A percentile compares a stretch with the other conserved stretches of the same genome.
Conservation (phyloP, 2,888 invertebrate species). For the Liodrosophila aerea region DNA sequence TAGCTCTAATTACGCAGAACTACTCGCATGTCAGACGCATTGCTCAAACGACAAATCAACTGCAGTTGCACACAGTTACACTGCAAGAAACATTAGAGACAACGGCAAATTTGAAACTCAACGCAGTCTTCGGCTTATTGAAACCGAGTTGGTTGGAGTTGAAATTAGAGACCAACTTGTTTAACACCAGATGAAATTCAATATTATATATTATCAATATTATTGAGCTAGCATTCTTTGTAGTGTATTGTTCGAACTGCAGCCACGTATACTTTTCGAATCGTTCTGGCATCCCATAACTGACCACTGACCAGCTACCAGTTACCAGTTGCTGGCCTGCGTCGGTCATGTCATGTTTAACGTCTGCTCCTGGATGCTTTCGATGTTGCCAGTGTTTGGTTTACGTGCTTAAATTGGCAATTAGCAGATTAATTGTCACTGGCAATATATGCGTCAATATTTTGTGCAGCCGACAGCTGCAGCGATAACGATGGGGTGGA, state of each 20-base stretch:
- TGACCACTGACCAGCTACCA: no score
- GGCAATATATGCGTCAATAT: slow-evolving; percentile 76
- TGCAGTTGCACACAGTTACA: slow-evolving; percentile 37
- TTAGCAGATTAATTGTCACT: slow-evolving; percentile 77
- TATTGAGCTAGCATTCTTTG: no score
- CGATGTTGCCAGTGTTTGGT: slow-evolving; percentile 65
- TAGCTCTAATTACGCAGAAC: slow-evolving; percentile 64
- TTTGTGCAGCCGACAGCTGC: slow-evolving; percentile 62
- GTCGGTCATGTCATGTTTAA: slow-evolving; percentile 8
- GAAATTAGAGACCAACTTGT: no score
- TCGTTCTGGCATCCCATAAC: slow-evolving; percentile 44
- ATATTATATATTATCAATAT: no score
- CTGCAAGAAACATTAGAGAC: not conserved
- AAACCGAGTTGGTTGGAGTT: no score
- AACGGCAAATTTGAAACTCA: no score
- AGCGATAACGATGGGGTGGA: no score
- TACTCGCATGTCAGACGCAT: slow-evolving; percentile 55
- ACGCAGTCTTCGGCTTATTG: no score
- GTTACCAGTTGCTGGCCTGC: slow-evolving; percentile 14
- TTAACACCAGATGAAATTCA: no score
- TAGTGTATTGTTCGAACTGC: slow-evolving; percentile 7
- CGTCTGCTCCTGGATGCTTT: slow-evolving; percentile 22
- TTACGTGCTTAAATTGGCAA: slow-evolving; percentile 78
- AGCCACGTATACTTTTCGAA: slow-evolving; percentile 46
- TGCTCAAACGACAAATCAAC: slow-evolving; percentile 62